These are phyloP conservation scores for Sphinx pinastri DNA, from an alignment of 2,888 invertebrate genomes.

Conservation along the genomic window DNA sequence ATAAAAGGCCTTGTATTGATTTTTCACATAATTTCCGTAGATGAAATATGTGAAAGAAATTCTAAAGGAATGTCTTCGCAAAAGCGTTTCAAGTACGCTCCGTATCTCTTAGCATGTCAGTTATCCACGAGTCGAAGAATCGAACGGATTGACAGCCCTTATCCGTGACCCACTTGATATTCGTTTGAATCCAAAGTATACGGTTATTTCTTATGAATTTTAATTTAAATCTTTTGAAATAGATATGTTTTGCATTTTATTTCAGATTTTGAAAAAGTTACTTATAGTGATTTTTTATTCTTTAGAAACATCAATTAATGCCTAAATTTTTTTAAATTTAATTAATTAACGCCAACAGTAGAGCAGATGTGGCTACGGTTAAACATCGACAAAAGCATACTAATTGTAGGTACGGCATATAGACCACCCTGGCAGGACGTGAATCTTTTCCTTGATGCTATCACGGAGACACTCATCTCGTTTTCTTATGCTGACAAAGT, in stretches of 20 bases:
- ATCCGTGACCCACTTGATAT: slow-evolving; percentile 9
- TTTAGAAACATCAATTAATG: no score
- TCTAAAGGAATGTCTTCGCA: slow-evolving; percentile 17
- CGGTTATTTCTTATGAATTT: not conserved
- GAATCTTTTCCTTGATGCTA: no score
- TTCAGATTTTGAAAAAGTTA: not conserved
- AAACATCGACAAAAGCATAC: no score
- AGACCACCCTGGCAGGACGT: no score
- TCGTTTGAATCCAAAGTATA: slow-evolving; percentile 7
- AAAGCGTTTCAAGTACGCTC: slow-evolving; percentile 10
- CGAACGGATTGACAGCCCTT: slow-evolving; percentile 14
- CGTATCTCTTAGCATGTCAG: slow-evolving; percentile 16
- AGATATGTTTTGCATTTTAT: not conserved
- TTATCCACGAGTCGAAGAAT: slow-evolving; percentile 6
- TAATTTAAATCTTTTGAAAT: slow-evolving; percentile 1
- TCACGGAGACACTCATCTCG: no score
- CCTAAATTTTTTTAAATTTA: no score
- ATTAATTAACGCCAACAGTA: no score
- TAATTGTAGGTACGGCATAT: no score
- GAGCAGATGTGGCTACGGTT: no score
- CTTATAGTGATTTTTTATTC: not conserved
- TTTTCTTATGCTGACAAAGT: no score
- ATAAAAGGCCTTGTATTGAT: not conserved
- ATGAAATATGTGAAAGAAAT: not conserved
- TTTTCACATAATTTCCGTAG: slow-evolving; percentile 2